Base-by-base conservation (phyloP, 1,140 invertebrate species). In the Drosophila watanabei region DNA sequence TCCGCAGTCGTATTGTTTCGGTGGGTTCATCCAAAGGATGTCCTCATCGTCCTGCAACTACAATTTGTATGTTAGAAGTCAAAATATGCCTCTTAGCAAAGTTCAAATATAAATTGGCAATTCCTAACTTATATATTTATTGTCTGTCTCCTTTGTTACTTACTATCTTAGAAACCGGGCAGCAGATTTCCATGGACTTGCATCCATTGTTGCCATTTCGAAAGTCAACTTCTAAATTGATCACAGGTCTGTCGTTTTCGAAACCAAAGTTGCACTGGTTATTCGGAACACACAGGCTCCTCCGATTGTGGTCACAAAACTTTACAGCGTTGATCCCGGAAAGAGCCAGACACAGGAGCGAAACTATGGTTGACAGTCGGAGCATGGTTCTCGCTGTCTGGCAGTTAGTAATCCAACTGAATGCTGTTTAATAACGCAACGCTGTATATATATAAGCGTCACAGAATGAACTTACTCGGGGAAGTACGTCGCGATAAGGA, bases 11-110 rank as follows among this genome's bases (percentile, higher is more conserved):
- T 13, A 2, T 14, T 13, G 0, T 9, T 33, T 2, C 0, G n/a
- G 4, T 14, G 30, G 30, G n/a, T 14, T 94, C 95, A 0, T 2
- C 49, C 16, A 33, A 2, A 4, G 0, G 1, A 2, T 14, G n/a
- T 5, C 1, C 1, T 9, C 3, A 13, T 18, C 7, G 14, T 35
- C 30, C 7, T 14, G 11, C n/a, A 33, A 8, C 51, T 54, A 14
- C 30, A 52, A 33, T 28, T 28, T 16, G 5, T 13, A 49, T 24
- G 1, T 39, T 8, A 14, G 20, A 16, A 28, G 1, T 39, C 2
- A 4, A 6, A 39, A n/a, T 11, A n/a, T n/a, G n/a, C 6, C 30
- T 7, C 1, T 14, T 14, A 9, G 46, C 43, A 48, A 24, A 48
- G 20, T 24, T 20, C 0, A 0, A 20, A 6, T 3, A 28, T 32